Evolutionary conservation across 2,888 invertebrate genomes (phyloP).

Genomic region (Drosophila kuntzei): DNA sequence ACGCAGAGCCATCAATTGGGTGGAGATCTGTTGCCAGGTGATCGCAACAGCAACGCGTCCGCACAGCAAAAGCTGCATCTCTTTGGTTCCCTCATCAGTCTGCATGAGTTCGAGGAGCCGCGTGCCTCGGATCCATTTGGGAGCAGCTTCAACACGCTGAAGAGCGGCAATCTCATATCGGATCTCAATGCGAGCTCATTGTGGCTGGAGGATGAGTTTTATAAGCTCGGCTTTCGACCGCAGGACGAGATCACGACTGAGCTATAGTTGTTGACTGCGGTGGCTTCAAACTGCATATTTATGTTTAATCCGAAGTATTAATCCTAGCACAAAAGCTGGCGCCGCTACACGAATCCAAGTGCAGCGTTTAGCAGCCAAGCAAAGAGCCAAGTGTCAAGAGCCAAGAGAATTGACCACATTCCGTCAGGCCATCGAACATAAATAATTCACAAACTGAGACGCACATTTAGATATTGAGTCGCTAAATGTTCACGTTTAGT

Average conservation of each 20-base stretch:
- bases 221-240: slow-evolving; percentile 93
- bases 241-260: slow-evolving; percentile 96
- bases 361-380: slow-evolving; percentile 56
- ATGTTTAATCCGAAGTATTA: slow-evolving; percentile 58
- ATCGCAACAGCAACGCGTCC: slow-evolving; percentile 67
- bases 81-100: slow-evolving; percentile 85
- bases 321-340: slow-evolving; percentile 55
- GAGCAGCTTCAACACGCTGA: slow-evolving; percentile 87
- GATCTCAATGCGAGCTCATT: slow-evolving; percentile 87
- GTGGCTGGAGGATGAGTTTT: slow-evolving; percentile 92
- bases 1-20: slow-evolving; percentile 55
- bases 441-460: slow-evolving; percentile 57
- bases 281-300: neutral
- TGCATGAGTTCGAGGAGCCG: slow-evolving; percentile 85
- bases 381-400: slow-evolving; percentile 28
- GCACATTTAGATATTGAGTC: slow-evolving; percentile 66
- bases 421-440: slow-evolving; percentile 67
- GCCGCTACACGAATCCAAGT: slow-evolving; percentile 56
- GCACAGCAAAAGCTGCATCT: slow-evolving; percentile 84
- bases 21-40: slow-evolving; percentile 63
- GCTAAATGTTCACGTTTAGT: slow-evolving; percentile 74
- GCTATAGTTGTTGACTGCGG: slow-evolving; percentile 86
- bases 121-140: slow-evolving; percentile 87
- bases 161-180: slow-evolving; percentile 85
- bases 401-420: slow-evolving; percentile 65